Percentiles rank a stretch among this genome's conserved stretches.
Evolutionary conservation across 1,140 invertebrate species (phyloP).

Genomic region (Solen grandis): DNA sequence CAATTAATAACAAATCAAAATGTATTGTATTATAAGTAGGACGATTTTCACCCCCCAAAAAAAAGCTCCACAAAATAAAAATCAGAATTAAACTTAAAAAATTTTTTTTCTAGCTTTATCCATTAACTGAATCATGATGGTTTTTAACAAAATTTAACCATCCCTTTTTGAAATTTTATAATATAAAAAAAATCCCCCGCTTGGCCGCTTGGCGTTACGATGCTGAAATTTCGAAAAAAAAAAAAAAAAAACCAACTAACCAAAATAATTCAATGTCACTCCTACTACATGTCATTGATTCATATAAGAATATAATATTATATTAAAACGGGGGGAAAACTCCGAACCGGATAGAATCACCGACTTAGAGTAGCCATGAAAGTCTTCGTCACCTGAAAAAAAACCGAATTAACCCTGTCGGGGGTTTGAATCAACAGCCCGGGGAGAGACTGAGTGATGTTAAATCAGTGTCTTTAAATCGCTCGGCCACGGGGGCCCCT

Average conservation of each 20-base stretch:
- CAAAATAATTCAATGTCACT: neutral
- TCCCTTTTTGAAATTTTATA: neutral
- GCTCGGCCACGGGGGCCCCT: too few relatives aligned
- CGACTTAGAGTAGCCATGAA: too few relatives aligned
- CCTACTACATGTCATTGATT: neutral
- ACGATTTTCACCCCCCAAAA: neutral
- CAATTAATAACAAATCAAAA: slow-evolving; percentile 2
- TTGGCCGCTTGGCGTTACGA: slow-evolving; percentile 7
- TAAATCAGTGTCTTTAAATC: too few relatives aligned
- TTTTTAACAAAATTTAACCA: neutral
- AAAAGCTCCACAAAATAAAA: neutral
- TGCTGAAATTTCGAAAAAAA: slow-evolving; percentile 13
- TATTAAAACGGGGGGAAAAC: too few relatives aligned
- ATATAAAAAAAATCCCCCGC: slow-evolving; percentile 6
- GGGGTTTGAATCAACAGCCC: too few relatives aligned
- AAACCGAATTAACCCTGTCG: too few relatives aligned
- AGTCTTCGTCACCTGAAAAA: too few relatives aligned
- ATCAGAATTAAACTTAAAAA: neutral
- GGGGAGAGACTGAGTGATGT: too few relatives aligned
- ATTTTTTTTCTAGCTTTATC: neutral
- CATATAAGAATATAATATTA: slow-evolving; percentile 2
- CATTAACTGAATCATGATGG: neutral
- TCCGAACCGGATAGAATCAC: too few relatives aligned
- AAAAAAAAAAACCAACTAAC: neutral
- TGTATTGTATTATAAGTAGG: slow-evolving; percentile 4